Conservation (phyloP, 2,113 vertebrate species). For the Actenoides lindsayi region DNA sequence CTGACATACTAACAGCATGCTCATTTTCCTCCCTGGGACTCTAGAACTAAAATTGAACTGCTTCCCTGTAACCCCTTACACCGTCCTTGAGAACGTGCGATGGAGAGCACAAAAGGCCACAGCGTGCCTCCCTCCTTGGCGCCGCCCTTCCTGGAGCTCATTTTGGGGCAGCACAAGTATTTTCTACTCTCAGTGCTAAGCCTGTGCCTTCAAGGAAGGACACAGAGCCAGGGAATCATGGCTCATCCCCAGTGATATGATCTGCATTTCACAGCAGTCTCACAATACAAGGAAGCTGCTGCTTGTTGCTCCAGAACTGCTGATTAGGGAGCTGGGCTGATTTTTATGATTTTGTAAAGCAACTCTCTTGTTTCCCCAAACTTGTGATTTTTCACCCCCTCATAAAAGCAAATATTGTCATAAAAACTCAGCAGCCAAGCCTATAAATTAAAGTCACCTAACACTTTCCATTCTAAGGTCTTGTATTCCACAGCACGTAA, state of each 20-base stretch:
- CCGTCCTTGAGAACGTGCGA: background rate
- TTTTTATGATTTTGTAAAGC: background rate
- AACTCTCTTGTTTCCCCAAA: background rate
- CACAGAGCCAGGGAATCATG: background rate
- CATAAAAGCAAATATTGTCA: background rate
- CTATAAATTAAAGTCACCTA: background rate
- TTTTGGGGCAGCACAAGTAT: background rate
- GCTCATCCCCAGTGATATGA: background rate
- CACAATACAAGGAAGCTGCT: background rate
- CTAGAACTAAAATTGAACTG: background rate
- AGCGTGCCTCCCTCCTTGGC: background rate
- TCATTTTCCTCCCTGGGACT: background rate
- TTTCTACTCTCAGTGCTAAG: background rate
- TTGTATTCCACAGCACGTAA: background rate
- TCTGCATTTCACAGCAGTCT: background rate
- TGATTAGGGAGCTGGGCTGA: background rate
- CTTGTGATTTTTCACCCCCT: fast-evolving
- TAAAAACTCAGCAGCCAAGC: background rate
- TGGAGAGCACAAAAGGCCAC: background rate
- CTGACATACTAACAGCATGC: background rate
- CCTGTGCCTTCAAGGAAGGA: background rate
- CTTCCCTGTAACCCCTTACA: background rate
- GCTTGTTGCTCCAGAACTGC: background rate
- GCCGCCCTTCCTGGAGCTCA: background rate
- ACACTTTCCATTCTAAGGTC: background rate